Evolutionary conservation across 2,797 vertebrate species (phyloP).

Genomic region (Prionace glauca): DNA sequence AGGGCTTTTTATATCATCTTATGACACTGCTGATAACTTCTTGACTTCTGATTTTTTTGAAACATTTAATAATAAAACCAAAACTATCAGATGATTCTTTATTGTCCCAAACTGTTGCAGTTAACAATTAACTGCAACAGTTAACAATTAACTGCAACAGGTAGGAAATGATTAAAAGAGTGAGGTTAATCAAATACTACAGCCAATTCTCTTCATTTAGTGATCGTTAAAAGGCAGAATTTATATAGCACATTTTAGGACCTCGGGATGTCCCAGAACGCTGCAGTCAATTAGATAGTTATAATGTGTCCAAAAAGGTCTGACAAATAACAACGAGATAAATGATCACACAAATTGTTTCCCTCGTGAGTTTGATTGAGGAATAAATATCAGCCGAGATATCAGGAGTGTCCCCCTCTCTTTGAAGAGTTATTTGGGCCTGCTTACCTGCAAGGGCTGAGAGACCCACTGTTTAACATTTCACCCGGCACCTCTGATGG

Average conservation of each 20-base stretch:
- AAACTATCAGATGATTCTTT: background rate
- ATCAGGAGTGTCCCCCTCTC: background rate
- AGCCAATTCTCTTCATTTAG: background rate
- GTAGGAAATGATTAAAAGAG: background rate
- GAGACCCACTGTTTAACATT: background rate
- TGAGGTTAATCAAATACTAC: background rate
- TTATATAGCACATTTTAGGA: background rate
- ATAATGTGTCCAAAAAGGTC: background rate
- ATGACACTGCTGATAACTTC: background rate
- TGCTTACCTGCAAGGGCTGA: background rate
- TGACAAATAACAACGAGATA: background rate
- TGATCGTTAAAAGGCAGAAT: background rate
- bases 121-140: no score
- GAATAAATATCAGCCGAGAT: background rate
- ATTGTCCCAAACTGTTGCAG: background rate
- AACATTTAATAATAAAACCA: background rate
- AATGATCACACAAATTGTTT: background rate
- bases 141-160: no score
- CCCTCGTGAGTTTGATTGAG: background rate
- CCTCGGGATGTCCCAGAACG: background rate
- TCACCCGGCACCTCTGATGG: background rate
- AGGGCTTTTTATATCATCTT: background rate
- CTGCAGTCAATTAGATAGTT: background rate
- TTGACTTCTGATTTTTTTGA: background rate
- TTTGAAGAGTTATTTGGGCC: background rate